Evolutionary conservation across 2,113 vertebrate species (phyloP), one percentile per base, ranked within the genome.

Genomic region (Merops nubicus): DNA sequence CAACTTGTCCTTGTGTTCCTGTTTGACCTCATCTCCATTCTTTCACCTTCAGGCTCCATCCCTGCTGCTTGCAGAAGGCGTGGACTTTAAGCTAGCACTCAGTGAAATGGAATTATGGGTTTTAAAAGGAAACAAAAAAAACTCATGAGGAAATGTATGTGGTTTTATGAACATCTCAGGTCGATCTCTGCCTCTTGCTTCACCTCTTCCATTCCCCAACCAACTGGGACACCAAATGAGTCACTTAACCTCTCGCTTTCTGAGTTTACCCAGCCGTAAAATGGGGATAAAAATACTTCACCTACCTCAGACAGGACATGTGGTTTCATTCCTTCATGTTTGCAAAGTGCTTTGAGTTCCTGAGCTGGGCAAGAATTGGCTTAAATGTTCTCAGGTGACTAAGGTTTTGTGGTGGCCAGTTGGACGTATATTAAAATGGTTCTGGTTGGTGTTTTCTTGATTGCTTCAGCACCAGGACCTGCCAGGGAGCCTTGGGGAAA

Each of bases 1-100:
- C 96, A 96, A 26, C 59, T 60, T 69, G 74, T 85, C 91, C 94
- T 69, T 7, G 82, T 2, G 72, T 83, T 86, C 90, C 74, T 69
- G 3, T 50, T 29, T 93, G 91, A 93, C 84, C 94, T 94, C 85
- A 0, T 76, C 70, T 25, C 1, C 15, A 8, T 48, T 54, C 74
- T 67, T 87, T 7, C 91, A 33, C 2, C 76, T 31, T 6, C 31
- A 4, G 26, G 9, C 29, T 81, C 26, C 0, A 0, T 15, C 60
- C 78, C 79, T 47, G 5, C 5, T 15, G 23, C 53, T 29, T 9
- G 28, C 40, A 12, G 4, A 4, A 31, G 18, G 36, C 51, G 51
- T 10, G 31, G 7, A 2, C 67, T 67, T 15, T 2, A 16, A 60
- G 33, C 13, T 6, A 36, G 15, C 6, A 0, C 47, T 34, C 17